Evolutionary conservation across 2,113 vertebrate genomes (phyloP).

Genomic region (Myrmophylax atrothorax): DNA sequence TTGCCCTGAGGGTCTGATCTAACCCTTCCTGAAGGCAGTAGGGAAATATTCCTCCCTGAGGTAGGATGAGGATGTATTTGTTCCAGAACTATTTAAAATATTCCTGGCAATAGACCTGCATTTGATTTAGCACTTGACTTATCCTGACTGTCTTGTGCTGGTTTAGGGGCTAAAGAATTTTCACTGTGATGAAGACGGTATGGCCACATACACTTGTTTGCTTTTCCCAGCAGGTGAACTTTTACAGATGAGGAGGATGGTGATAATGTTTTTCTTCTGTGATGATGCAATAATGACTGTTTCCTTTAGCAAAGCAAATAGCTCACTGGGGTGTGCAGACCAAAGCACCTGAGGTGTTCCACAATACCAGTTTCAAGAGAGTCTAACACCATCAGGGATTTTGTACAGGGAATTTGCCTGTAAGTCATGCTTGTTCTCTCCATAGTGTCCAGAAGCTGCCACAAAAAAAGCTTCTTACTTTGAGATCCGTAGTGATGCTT

Average conservation of each 20-base stretch:
- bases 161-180: not conserved
- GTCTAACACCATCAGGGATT: not conserved
- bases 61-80: not conserved
- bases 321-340: not conserved
- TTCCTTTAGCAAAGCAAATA: slow-evolving; percentile 31
- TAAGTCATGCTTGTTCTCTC: not conserved
- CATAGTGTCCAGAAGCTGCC: fast-evolving
- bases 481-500: not conserved
- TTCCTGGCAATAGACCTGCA: not conserved
- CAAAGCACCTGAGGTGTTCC: not conserved
- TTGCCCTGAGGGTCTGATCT: not conserved
- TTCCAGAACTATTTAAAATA: not conserved
- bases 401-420: not conserved
- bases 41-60: not conserved
- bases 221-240: not conserved
- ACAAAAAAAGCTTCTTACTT: not conserved
- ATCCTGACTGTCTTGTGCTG: not conserved
- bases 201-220: not conserved
- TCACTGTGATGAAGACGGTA: not conserved
- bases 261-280: not conserved
- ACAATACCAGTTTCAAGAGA: not conserved
- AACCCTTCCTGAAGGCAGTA: not conserved
- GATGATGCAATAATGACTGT: not conserved
- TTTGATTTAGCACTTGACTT: not conserved
- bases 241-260: not conserved